Base-by-base conservation (phyloP, 1,140 invertebrate genomes). In the Calliphora vicina region DNA sequence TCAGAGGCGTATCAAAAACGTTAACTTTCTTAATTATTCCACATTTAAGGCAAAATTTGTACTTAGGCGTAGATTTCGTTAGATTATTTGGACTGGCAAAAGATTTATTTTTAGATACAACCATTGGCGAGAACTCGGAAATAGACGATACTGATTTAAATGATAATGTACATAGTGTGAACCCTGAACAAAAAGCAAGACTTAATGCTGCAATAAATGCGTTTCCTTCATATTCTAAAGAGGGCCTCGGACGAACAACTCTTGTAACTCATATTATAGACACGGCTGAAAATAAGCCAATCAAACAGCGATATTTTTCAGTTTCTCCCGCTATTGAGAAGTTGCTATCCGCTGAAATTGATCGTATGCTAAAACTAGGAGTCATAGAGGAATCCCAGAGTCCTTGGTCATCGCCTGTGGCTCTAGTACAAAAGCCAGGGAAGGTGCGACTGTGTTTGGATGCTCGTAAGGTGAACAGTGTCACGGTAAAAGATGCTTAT, bases 351-450 rank as follows among this genome's bases (percentile, higher is more conserved):
- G 74, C 5, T 4, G 74, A 78, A 43, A 20, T 78, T 23, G 74
- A 78, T 12, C 27, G 43, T 6, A 78, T 78, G 74, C 13, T 78
- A 13, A 15, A 12, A 13, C n/a, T 78, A 9, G 74, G 27, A 20
- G 74, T 78, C 6, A 78, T 78, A 4, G 74, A 78, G 17, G 74
- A 78, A 42, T 78, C 74, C 9, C 20, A 42, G 4, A 78, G 74
- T 23, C 35, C 74, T 4, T 78, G 74, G 74, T 43, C 35, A n/a
- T 43, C 35, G 9, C 29, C 29, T 42, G 29, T n/a, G 9, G 74
- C 27, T 27, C 23, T 78, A 23, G 27, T 35, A 29, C 23, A 35
- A 35, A 42, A 50, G 15, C 35, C 35, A 17, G 74, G 43, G 9
- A 78, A 78, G 29, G n/a, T 27, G 8, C 6, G 74, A 20, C 20